These are phyloP conservation scores for Drosophila bipectinata DNA, from an alignment of 1,140 invertebrate species.

Conservation along the genomic window DNA sequence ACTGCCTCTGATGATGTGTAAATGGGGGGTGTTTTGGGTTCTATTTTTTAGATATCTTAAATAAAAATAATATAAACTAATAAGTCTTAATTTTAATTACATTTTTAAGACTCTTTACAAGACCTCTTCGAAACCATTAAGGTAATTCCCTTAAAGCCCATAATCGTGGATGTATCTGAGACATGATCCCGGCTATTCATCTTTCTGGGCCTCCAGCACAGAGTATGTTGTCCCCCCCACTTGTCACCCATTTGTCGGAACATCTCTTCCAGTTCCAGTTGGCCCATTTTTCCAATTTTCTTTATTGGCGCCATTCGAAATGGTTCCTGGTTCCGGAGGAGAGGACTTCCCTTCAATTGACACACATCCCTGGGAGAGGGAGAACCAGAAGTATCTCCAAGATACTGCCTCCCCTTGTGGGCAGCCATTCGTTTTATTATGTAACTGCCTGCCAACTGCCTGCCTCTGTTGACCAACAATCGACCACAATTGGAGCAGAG, in stretches of 20 bases:
- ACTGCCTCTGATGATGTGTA: slow-evolving; percentile 32
- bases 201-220: background rate
- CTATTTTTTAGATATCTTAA: background rate
- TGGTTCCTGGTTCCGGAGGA: background rate
- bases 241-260: slow-evolving; percentile 31
- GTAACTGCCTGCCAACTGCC: slow-evolving; percentile 46
- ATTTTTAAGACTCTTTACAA: background rate
- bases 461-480: slow-evolving; percentile 63
- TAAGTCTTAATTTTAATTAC: background rate
- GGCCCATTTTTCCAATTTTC: background rate
- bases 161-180: background rate
- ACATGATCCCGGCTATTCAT: background rate
- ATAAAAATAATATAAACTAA: background rate
- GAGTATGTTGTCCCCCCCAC: background rate
- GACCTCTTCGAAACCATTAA: background rate
- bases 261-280: slow-evolving; percentile 11
- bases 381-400: slow-evolving; percentile 33
- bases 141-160: background rate
- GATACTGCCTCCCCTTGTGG: slow-evolving; percentile 11
- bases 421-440: slow-evolving; percentile 41
- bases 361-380: slow-evolving; percentile 27
- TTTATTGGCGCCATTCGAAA: slow-evolving; percentile 52
- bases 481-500: slow-evolving; percentile 79
- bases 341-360: slow-evolving; percentile 33
- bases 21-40: background rate